Evolutionary conservation across 2,113 vertebrate genomes (phyloP).

Genomic region (Oplegnathus fasciatus): DNA sequence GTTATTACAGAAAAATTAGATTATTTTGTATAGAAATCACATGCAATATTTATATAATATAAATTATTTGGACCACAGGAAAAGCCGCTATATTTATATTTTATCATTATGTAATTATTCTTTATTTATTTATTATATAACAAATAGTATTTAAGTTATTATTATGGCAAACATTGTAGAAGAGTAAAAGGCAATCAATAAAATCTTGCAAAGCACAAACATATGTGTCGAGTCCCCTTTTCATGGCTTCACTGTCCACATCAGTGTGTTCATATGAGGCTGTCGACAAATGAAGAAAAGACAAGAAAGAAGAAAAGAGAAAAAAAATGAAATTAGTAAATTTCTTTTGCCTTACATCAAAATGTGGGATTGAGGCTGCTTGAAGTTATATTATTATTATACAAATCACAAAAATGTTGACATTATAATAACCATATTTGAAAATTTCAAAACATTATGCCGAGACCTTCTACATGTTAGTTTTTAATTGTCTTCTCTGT

Average conservation of each 20-base stretch:
- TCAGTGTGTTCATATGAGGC: not conserved
- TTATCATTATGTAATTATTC: not conserved
- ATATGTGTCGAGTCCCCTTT: slow-evolving; percentile 15
- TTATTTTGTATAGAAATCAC: slow-evolving; percentile 25
- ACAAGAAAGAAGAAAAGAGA: not conserved
- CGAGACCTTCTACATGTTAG: not conserved
- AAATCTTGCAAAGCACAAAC: slow-evolving; percentile 53
- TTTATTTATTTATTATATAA: slow-evolving; percentile 12
- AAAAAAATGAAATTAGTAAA: not conserved
- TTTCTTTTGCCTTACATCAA: not conserved
- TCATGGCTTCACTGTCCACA: not conserved
- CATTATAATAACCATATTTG: not conserved
- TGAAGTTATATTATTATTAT: too few species aligned
- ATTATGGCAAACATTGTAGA: not conserved
- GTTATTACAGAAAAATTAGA: not conserved
- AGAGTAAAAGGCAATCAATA: slow-evolving; percentile 58
- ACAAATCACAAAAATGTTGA: not conserved
- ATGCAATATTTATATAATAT: slow-evolving; percentile 19
- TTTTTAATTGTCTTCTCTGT: not conserved
- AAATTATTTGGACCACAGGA: not conserved
- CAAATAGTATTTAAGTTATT: not conserved
- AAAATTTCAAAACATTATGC: not conserved
- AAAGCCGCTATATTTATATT: not conserved
- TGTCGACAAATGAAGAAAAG: not conserved
- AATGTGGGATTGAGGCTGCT: not conserved